Evolutionary conservation across 1,140 invertebrate species (phyloP).

Genomic region (Brachionus sp.): DNA sequence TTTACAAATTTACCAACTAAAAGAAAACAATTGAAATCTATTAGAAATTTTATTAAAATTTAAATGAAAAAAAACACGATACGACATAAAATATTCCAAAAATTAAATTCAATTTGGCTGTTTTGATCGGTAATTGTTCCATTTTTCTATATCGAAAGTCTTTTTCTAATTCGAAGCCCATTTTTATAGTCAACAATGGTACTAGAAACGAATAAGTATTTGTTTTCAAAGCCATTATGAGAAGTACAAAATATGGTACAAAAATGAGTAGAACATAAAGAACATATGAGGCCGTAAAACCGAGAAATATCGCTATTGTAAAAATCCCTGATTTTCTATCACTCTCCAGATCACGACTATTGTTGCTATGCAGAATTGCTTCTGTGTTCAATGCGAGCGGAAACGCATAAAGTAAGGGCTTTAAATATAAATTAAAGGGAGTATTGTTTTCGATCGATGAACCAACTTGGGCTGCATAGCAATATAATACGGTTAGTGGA

Average conservation of each 20-base stretch:
- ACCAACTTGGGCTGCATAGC: slow-evolving; percentile 85
- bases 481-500: slow-evolving; percentile 86
- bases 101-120: slow-evolving; percentile 82
- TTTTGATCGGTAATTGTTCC: slow-evolving; percentile 75
- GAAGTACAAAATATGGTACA: slow-evolving; percentile 81
- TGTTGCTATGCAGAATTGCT: slow-evolving; percentile 89
- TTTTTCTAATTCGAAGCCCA: slow-evolving; percentile 83
- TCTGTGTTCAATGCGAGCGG: slow-evolving; percentile 88
- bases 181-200: slow-evolving; percentile 77
- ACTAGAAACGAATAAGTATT: slow-evolving; percentile 77
- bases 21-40: background rate
- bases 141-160: slow-evolving; percentile 76
- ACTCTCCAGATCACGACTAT: slow-evolving; percentile 80
- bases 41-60: slow-evolving; percentile 1
- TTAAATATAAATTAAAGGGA: background rate
- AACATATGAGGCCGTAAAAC: slow-evolving; percentile 80
- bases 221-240: slow-evolving; percentile 72
- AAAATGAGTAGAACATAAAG: slow-evolving; percentile 85
- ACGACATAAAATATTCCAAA: slow-evolving; percentile 83
- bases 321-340: slow-evolving; percentile 81
- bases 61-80: slow-evolving; percentile 58
- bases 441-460: slow-evolving; percentile 60
- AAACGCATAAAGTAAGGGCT: slow-evolving; percentile 80
- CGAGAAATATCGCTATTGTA: slow-evolving; percentile 86
- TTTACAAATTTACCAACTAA: background rate